Evolutionary conservation across 2,113 vertebrate genomes (phyloP).

Genomic region (Dicrurus megarhynchus): DNA sequence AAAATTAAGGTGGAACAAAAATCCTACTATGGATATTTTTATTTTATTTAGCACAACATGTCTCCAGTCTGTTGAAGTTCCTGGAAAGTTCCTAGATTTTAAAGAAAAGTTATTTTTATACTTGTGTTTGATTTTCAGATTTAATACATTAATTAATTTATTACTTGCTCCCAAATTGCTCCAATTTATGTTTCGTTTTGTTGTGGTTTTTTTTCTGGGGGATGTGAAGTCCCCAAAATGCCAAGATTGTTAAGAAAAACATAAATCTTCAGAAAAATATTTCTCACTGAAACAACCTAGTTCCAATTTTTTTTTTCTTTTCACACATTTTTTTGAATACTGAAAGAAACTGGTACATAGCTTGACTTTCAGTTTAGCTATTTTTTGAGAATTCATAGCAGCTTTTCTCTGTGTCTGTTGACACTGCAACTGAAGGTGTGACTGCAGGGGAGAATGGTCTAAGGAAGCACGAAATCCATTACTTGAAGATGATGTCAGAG

Average conservation of each 20-base stretch:
- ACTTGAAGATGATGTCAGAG: neutral
- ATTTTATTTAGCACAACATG: neutral
- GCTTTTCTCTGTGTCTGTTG: neutral
- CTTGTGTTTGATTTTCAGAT: neutral
- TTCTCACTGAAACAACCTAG: neutral
- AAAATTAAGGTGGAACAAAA: neutral
- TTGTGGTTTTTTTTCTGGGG: fast-evolving
- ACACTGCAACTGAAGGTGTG: neutral
- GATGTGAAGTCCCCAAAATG: neutral
- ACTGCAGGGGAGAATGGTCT: neutral
- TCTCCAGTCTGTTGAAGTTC: neutral
- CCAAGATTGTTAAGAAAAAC: neutral
- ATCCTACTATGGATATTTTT: neutral
- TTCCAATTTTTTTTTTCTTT: neutral
- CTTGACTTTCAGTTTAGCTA: neutral
- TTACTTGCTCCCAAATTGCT: neutral
- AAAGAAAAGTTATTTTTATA: neutral
- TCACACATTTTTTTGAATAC: neutral
- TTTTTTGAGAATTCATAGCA: neutral
- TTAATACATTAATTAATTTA: neutral
- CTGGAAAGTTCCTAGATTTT: neutral
- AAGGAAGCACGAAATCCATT: neutral
- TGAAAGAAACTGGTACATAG: neutral
- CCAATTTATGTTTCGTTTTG: neutral
- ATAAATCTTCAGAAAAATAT: neutral